phyloP scores from a whole-genome alignment of 2,113 vertebrate genomes.

The Micronycteris hirsuta region DNA sequence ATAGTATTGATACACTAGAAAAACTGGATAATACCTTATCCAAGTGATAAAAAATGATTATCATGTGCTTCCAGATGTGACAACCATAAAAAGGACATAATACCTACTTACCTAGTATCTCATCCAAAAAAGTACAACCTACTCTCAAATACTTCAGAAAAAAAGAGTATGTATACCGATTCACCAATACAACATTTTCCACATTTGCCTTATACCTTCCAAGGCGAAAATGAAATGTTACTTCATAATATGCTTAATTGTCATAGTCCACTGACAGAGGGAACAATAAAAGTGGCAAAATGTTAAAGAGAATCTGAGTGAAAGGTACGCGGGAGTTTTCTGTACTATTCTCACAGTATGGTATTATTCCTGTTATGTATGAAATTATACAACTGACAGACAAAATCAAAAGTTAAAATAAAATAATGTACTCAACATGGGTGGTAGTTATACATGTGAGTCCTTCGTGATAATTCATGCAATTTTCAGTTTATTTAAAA shows the following conservation, averaged over 20 bases:
- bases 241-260: not conserved
- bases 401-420: not conserved
- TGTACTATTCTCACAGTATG: not conserved
- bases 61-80: not conserved
- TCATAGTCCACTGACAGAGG: not conserved
- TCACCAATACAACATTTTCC: not conserved
- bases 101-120: not conserved
- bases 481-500: not conserved
- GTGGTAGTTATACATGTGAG: not conserved
- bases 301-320: not conserved
- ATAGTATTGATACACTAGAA: not conserved
- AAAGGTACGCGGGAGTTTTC: not conserved
- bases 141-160: not conserved
- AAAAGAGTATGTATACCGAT: not conserved
- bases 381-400: not conserved
- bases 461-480: not conserved
- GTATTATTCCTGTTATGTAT: not conserved
- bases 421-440: not conserved
- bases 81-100: not conserved
- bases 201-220: not conserved
- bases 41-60: not conserved
- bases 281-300: not conserved
- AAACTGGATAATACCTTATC: constrained; percentile 1
- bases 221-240: not conserved
- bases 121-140: not conserved